phyloP scores from a whole-genome alignment of 2,797 vertebrate genomes.

The Apogon talboti region DNA sequence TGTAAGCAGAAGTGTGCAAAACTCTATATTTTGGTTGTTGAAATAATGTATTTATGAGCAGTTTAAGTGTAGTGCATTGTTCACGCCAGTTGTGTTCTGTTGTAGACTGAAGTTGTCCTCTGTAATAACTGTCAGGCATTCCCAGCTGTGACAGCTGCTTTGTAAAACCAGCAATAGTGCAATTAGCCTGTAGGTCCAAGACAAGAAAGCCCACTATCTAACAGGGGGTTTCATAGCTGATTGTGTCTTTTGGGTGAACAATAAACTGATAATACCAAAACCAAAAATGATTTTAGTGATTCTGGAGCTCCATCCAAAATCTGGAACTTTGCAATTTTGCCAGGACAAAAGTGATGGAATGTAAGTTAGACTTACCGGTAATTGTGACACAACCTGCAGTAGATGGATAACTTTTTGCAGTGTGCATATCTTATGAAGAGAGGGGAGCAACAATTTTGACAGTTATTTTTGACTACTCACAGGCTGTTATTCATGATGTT shows the following conservation, averaged over 20 bases:
- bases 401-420: too few species aligned
- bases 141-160: conserved; percentile 78
- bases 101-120: conserved; percentile 17
- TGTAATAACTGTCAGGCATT: conserved; percentile 49
- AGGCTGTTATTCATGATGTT: too few species aligned
- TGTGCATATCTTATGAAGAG: too few species aligned
- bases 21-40: conserved; percentile 3
- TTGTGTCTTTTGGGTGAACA: conserved; percentile 5
- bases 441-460: too few species aligned
- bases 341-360: too few species aligned
- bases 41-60: conserved; percentile 12
- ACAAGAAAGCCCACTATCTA: conserved; percentile 15
- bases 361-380: too few species aligned
- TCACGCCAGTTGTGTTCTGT: conserved; percentile 38
- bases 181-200: conserved; percentile 51
- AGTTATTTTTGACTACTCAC: too few species aligned
- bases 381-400: too few species aligned
- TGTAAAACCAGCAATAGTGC: conserved; percentile 54
- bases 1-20: conserved; percentile 14
- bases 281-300: not conserved
- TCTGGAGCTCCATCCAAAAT: too few species aligned
- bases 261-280: not conserved
- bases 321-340: too few species aligned
- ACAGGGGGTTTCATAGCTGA: not conserved
- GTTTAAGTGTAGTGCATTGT: conserved; percentile 42